Evolutionary conservation across 2,888 invertebrate genomes (phyloP).

Genomic region (Scelioninae gen. 1): DNA sequence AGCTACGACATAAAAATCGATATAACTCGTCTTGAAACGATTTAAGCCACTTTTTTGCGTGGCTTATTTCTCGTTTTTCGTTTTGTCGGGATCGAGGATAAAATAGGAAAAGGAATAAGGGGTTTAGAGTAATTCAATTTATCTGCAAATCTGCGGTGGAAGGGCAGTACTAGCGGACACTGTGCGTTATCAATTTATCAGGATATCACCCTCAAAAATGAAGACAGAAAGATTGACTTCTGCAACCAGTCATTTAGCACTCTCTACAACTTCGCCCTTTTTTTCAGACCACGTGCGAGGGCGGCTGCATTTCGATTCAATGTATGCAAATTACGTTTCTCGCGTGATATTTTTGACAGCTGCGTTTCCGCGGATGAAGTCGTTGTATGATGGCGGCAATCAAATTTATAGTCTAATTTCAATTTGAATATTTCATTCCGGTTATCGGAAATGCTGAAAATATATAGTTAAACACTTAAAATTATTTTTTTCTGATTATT

Average conservation of each 20-base stretch:
- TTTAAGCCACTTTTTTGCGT: not conserved
- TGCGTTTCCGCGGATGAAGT: too few species aligned
- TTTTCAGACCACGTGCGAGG: conserved; percentile 1
- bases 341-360: too few species aligned
- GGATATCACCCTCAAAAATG: conserved; percentile 27
- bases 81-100: not conserved
- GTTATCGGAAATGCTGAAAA: too few species aligned
- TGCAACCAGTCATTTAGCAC: conserved; percentile 41
- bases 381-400: too few species aligned
- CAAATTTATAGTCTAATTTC: conserved; percentile 11
- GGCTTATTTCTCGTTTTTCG: not conserved
- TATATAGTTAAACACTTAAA: too few species aligned
- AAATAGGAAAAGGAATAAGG: conserved; percentile 3
- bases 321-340: conserved; percentile 42
- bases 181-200: conserved; percentile 11
- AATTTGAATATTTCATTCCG: conserved; percentile 7
- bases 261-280: not conserved
- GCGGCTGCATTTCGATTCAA: conserved; percentile 16
- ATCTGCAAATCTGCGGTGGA: conserved; percentile 10
- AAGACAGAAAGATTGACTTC: conserved; percentile 17
- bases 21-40: conserved; percentile 12
- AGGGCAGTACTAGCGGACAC: not conserved
- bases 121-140: conserved; percentile 27
- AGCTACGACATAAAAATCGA: not conserved
- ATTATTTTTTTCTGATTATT: too few species aligned